Percentiles rank a stretch among this genome's conserved stretches.
Evolutionary conservation across 2,888 invertebrate genomes (phyloP).

Genomic region (Eupithecia exiguata): DNA sequence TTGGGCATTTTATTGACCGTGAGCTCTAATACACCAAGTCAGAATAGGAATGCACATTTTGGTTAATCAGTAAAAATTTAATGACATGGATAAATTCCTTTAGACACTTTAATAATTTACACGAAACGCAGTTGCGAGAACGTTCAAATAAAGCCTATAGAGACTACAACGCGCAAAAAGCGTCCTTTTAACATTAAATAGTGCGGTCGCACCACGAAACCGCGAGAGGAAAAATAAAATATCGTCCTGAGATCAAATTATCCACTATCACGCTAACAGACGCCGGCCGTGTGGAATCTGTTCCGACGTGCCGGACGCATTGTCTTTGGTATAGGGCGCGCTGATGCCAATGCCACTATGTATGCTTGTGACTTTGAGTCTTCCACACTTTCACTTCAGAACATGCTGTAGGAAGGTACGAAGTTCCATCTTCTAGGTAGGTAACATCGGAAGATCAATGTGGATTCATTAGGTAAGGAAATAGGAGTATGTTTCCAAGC

Average conservation of each 20-base stretch:
- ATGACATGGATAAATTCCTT: slow-evolving; percentile 64
- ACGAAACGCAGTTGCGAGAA: slow-evolving; percentile 73
- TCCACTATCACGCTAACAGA: slow-evolving; percentile 65
- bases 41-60: slow-evolving; percentile 33
- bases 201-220: slow-evolving; percentile 64
- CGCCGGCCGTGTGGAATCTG: slow-evolving; percentile 31
- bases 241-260: slow-evolving; percentile 82
- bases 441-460: slow-evolving; percentile 7
- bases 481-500: neutral
- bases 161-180: slow-evolving; percentile 80
- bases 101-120: slow-evolving; percentile 77
- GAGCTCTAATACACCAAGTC: slow-evolving; percentile 1
- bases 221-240: slow-evolving; percentile 68
- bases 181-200: slow-evolving; percentile 77
- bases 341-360: slow-evolving; percentile 85
- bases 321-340: slow-evolving; percentile 68
- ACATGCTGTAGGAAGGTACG: neutral
- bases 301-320: slow-evolving; percentile 41
- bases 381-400: slow-evolving; percentile 7
- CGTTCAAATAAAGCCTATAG: slow-evolving; percentile 74
- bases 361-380: slow-evolving; percentile 95
- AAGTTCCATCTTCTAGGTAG: slow-evolving; percentile 5
- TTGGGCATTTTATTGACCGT: neutral
- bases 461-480: slow-evolving; percentile 7
- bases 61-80: slow-evolving; percentile 53